A percentile compares a stretch with the other conserved stretches of the same genome.
phyloP scores from a whole-genome alignment of 2,888 invertebrate species.

The Nymphalis polychloros region DNA sequence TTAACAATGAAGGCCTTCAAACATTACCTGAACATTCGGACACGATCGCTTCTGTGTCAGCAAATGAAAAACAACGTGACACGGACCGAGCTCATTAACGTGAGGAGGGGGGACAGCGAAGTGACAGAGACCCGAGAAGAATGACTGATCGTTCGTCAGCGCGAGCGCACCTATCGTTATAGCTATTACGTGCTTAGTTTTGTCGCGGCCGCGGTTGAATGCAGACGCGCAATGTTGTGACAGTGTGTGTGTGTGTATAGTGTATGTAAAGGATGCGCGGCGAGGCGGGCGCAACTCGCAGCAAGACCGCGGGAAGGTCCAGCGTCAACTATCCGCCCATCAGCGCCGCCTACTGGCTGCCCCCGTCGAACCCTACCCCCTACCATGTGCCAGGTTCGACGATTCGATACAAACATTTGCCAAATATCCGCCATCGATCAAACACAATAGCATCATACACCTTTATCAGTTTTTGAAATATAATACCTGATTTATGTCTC shows the following conservation, averaged over 20 bases:
- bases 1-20: slow-evolving; percentile 26
- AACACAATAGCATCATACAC: background rate
- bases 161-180: slow-evolving; percentile 70
- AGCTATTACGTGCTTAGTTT: slow-evolving; percentile 55
- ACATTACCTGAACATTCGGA: slow-evolving; percentile 22
- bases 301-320: slow-evolving; percentile 60
- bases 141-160: slow-evolving; percentile 75
- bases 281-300: slow-evolving; percentile 74
- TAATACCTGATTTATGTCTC: background rate
- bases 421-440: slow-evolving; percentile 1
- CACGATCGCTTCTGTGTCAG: slow-evolving; percentile 35
- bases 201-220: slow-evolving; percentile 71
- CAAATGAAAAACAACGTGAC: slow-evolving; percentile 48
- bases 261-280: slow-evolving; percentile 77
- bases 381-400: slow-evolving; percentile 91
- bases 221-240: slow-evolving; percentile 74
- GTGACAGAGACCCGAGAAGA: slow-evolving; percentile 69
- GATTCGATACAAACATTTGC: slow-evolving; percentile 7
- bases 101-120: slow-evolving; percentile 46
- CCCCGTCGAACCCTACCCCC: slow-evolving; percentile 89
- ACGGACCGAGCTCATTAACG: slow-evolving; percentile 72
- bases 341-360: slow-evolving; percentile 92
- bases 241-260: slow-evolving; percentile 57
- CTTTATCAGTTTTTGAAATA: slow-evolving; percentile 3
- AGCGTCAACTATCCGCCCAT: slow-evolving; percentile 87